A percentile compares a stretch with the other conserved stretches of the same genome.
Evolutionary conservation across 1,140 invertebrate species (phyloP).

Genomic region (Caenorhabditis tropicalis): DNA sequence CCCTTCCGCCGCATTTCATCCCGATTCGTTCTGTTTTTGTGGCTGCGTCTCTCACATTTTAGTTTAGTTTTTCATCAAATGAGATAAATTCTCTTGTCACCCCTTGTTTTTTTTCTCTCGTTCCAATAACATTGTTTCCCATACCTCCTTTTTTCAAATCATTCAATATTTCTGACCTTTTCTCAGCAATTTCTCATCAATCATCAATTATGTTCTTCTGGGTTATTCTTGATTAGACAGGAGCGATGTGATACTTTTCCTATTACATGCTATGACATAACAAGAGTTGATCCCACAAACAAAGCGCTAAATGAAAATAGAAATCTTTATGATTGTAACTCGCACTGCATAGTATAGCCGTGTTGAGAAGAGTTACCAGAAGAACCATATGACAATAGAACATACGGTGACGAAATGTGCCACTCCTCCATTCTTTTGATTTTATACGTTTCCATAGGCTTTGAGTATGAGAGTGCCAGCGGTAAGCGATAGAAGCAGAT

Average conservation of each 20-base stretch:
- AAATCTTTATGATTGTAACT: neutral
- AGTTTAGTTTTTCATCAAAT: neutral
- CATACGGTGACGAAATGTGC: conserved; percentile 26
- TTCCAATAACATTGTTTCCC: neutral
- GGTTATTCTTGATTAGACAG: too few species aligned
- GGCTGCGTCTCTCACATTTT: neutral
- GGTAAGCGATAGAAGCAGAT: conserved; percentile 5
- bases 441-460: conserved; percentile 23
- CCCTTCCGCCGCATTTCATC: neutral
- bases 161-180: neutral
- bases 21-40: neutral
- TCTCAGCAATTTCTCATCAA: neutral
- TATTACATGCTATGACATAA: too few species aligned
- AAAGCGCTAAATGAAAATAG: neutral
- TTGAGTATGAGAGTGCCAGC: neutral
- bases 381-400: conserved; percentile 22
- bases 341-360: too few species aligned
- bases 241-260: too few species aligned
- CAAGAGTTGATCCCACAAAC: too few species aligned
- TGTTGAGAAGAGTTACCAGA: neutral
- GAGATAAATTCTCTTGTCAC: neutral
- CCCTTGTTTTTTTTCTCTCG: neutral
- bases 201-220: neutral
- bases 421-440: neutral
- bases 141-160: neutral